These are phyloP conservation scores for Temnothorax curvispinosus DNA, from an alignment of 1,140 invertebrate genomes.

Conservation along the genomic window DNA sequence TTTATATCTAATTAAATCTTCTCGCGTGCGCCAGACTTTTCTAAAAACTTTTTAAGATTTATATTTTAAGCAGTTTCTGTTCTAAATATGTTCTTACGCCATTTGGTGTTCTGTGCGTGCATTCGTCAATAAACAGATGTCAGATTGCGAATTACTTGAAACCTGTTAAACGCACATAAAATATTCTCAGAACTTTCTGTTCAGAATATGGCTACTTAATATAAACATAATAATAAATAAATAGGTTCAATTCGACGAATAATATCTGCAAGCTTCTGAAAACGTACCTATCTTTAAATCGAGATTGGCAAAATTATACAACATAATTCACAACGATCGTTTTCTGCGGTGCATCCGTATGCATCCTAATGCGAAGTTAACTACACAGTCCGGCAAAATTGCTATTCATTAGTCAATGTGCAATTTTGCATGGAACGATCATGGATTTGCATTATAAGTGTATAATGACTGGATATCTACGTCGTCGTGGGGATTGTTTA, in stretches of 20 bases:
- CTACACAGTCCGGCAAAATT: conserved; percentile 29
- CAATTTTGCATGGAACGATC: conserved; percentile 29
- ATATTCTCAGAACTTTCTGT: conserved; percentile 19
- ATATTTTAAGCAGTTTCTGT: conserved; percentile 2
- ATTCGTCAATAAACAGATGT: not conserved
- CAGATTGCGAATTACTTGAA: conserved; percentile 19
- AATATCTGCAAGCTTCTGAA: not conserved
- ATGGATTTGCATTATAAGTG: conserved; percentile 31
- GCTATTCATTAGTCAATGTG: conserved; percentile 52
- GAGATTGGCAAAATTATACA: conserved; percentile 36
- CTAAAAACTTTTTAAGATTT: not conserved
- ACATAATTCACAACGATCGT: conserved; percentile 22
- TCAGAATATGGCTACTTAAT: not conserved
- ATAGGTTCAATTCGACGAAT: not conserved
- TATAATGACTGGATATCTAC: conserved; percentile 28
- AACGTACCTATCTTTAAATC: not conserved
- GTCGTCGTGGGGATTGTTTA: conserved; percentile 37
- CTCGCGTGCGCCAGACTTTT: not conserved
- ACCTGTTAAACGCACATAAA: not conserved
- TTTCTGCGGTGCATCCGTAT: not conserved
- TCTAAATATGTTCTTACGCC: conserved; percentile 13
- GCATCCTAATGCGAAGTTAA: conserved; percentile 26
- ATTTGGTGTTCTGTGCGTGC: not conserved
- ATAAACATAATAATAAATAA: conserved; percentile 39
- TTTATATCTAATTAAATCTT: not conserved